These are phyloP conservation scores for Mactromeris polynyma DNA, from an alignment of 2,888 invertebrate species.

Conservation along the genomic window DNA sequence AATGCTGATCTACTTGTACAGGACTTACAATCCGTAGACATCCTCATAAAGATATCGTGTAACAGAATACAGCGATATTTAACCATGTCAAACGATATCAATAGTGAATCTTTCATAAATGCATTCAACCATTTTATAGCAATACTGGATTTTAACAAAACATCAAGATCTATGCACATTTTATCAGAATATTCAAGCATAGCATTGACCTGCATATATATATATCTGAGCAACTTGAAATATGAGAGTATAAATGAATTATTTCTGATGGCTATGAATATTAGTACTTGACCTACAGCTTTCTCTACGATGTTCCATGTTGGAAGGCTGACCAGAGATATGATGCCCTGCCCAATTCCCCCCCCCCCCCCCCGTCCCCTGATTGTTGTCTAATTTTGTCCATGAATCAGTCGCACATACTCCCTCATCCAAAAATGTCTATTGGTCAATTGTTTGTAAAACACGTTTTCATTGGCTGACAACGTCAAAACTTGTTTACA, in stretches of 20 bases:
- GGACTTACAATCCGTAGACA: too few relatives aligned
- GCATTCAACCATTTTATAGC: neutral
- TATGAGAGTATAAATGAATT: neutral
- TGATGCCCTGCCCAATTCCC: too few relatives aligned
- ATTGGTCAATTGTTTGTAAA: too few relatives aligned
- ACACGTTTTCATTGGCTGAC: too few relatives aligned
- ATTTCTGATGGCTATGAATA: neutral
- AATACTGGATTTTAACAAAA: conserved; percentile 1
- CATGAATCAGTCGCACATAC: too few relatives aligned
- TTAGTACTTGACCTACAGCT: neutral
- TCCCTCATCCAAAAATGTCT: too few relatives aligned
- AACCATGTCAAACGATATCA: neutral
- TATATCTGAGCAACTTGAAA: neutral
- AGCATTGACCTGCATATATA: neutral
- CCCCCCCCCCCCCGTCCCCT: too few relatives aligned
- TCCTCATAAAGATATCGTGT: neutral
- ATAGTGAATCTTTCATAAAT: neutral
- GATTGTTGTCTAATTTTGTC: too few relatives aligned
- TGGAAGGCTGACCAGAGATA: too few relatives aligned
- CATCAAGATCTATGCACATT: neutral
- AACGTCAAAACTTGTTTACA: too few relatives aligned
- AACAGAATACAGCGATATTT: neutral
- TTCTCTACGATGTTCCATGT: neutral
- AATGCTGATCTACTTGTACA: too few relatives aligned
- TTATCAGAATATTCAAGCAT: neutral